These are phyloP conservation scores for Meloidogyne chitwoodi DNA, from an alignment of 1,140 invertebrate genomes.

Conservation along the genomic window DNA sequence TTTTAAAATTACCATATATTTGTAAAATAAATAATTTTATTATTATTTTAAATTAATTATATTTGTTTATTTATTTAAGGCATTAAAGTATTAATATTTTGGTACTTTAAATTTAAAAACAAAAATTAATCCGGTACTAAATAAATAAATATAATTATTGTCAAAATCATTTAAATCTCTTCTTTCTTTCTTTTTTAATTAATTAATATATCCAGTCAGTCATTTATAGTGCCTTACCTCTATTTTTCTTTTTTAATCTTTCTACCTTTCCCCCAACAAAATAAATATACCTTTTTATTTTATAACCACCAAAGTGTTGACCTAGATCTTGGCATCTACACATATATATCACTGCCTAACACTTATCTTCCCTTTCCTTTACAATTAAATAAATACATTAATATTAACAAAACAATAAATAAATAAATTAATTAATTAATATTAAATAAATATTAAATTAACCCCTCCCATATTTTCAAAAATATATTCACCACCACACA, in stretches of 20 bases:
- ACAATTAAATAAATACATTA: no score
- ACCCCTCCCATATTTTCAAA: neutral
- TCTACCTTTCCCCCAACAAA: no score
- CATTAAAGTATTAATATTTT: no score
- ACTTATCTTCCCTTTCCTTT: neutral
- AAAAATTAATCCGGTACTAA: neutral
- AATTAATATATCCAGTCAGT: neutral
- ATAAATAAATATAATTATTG: neutral
- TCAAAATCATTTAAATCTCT: neutral
- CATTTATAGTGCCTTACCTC: neutral
- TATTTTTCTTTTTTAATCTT: no score
- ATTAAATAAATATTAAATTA: no score
- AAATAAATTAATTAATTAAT: no score
- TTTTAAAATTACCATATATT: no score
- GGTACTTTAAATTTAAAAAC: neutral
- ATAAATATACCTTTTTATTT: neutral
- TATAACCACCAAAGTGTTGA: neutral
- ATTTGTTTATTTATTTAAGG: no score
- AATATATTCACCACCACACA: neutral
- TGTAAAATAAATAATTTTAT: no score
- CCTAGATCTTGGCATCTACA: neutral
- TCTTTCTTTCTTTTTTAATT: neutral
- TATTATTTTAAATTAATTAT: no score
- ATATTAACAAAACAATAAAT: neutral
- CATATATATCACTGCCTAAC: neutral